phyloP scores from a whole-genome alignment of 2,113 vertebrate species.

The Tetrao urogallus region DNA sequence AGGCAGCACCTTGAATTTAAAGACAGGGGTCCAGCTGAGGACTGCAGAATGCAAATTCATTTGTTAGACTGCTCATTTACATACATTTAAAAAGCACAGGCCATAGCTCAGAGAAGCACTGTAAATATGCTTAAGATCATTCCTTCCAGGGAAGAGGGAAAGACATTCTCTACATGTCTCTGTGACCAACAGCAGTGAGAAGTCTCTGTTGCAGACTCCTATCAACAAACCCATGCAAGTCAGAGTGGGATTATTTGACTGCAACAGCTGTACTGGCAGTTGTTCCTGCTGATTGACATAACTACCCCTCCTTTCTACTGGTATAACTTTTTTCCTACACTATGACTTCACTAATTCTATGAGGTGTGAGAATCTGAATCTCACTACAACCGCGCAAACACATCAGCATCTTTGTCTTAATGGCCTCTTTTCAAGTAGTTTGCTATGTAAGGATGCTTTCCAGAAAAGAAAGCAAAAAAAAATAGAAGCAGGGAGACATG shows the following conservation, averaged over 20 bases:
- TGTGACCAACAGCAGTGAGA: accelerated
- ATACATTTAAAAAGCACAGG: not conserved
- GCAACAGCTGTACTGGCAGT: not conserved
- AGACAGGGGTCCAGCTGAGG: not conserved
- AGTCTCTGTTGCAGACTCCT: not conserved
- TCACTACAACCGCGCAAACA: not conserved
- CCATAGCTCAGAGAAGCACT: not conserved
- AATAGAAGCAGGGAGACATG: not conserved
- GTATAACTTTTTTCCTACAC: not conserved
- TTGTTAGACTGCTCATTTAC: slow-evolving; percentile 5
- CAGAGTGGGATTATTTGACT: not conserved
- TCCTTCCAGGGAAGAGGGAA: not conserved
- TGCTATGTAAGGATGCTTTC: not conserved
- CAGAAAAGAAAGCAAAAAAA: not conserved
- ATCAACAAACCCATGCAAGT: not conserved
- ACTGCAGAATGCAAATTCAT: slow-evolving; percentile 29
- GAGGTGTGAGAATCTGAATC: not conserved
- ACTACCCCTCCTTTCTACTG: not conserved
- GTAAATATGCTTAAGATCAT: not conserved
- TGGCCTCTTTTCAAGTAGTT: not conserved
- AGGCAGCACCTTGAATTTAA: slow-evolving; percentile 39
- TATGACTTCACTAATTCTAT: not conserved
- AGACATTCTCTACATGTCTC: accelerated
- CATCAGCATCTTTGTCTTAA: not conserved
- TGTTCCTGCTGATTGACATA: not conserved